These are phyloP conservation scores for Pygoscelis antarcticus DNA, from an alignment of 2,113 vertebrate species.

Conservation along the genomic window DNA sequence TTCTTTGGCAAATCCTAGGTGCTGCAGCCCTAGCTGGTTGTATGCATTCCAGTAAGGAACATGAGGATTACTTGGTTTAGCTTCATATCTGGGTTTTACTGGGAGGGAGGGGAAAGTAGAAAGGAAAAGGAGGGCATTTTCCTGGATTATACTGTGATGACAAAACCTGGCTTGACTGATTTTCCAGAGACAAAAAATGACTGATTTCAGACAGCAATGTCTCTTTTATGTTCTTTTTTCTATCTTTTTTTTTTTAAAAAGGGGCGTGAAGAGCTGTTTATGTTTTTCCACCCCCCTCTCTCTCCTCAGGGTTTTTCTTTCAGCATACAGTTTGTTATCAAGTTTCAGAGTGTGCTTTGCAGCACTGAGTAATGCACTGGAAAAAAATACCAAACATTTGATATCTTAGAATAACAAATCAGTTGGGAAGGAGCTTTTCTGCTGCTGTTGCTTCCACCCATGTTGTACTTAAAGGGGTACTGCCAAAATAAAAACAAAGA, in stretches of 20 bases:
- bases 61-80: background rate
- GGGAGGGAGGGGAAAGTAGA: background rate
- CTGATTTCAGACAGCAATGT: background rate
- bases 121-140: slow-evolving; percentile 2
- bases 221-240: background rate
- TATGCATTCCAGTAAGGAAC: background rate
- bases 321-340: background rate
- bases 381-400: slow-evolving; percentile 39
- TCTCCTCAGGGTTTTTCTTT: slow-evolving; percentile 21
- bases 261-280: background rate
- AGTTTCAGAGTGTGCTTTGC: slow-evolving; percentile 32
- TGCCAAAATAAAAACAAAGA: slow-evolving; percentile 1
- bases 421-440: slow-evolving; percentile 11
- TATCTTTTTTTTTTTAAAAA: background rate
- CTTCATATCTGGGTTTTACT: slow-evolving; percentile 5
- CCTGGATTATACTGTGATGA: background rate
- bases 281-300: background rate
- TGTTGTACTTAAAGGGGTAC: background rate
- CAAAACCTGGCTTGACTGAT: background rate
- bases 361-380: slow-evolving; percentile 22
- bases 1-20: background rate
- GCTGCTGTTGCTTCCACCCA: background rate
- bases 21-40: background rate
- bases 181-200: background rate
- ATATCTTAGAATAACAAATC: slow-evolving; percentile 39